A percentile compares a stretch with the other conserved stretches of the same genome.
phyloP scores from a whole-genome alignment of 2,888 invertebrate species.

The Unio delphinus region DNA sequence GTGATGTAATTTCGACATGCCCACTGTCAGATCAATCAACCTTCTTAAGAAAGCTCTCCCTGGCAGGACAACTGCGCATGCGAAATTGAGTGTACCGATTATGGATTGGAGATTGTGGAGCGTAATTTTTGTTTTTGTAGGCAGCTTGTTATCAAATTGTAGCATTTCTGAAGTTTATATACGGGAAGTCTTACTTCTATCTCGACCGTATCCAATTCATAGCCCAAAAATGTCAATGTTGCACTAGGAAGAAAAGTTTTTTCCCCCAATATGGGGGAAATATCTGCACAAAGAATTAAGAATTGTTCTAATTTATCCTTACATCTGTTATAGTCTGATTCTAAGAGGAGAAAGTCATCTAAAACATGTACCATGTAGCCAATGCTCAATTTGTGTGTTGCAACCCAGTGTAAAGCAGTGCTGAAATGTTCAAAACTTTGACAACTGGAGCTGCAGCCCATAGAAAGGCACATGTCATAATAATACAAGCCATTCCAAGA shows the following conservation, averaged over 20 bases:
- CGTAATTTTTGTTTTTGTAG: constrained; percentile 1
- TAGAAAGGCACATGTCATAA: no score
- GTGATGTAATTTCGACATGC: constrained; percentile 10
- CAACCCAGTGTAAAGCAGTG: no score
- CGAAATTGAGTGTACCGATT: constrained; percentile 18
- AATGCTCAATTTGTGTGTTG: no score
- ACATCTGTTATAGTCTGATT: background rate
- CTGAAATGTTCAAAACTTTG: no score
- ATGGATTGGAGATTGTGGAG: constrained; percentile 17
- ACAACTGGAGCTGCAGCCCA: no score
- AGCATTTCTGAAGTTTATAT: constrained; percentile 13
- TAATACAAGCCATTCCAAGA: no score
- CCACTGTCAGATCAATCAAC: constrained; percentile 13
- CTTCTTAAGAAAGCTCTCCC: constrained; percentile 16
- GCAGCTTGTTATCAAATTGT: constrained; percentile 4
- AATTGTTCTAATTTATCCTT: constrained; percentile 7
- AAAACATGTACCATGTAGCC: no score
- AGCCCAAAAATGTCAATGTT: constrained; percentile 18
- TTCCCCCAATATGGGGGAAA: constrained; percentile 18
- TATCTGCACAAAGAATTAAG: background rate
- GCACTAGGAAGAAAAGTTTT: constrained; percentile 9
- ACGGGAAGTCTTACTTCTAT: constrained; percentile 8
- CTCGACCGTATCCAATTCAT: constrained; percentile 16
- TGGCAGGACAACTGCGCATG: constrained; percentile 13
- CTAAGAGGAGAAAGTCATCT: no score